Evolutionary conservation across 2,113 vertebrate genomes (phyloP).

Genomic region (Corythoichthys intestinalis): DNA sequence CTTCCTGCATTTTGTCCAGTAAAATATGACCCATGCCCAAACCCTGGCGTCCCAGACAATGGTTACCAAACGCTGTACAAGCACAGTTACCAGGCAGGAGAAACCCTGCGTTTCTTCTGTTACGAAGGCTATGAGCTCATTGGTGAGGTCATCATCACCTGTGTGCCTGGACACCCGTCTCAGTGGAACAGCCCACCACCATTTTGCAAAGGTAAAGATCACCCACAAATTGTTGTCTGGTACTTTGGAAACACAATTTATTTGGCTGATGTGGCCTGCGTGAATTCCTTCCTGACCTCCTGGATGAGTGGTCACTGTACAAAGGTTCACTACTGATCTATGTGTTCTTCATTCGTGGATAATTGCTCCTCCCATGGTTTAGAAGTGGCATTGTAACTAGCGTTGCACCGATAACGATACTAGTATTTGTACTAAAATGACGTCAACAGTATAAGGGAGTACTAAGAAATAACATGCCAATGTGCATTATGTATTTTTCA

Average conservation of each 20-base stretch:
- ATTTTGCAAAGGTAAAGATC: constrained; percentile 83
- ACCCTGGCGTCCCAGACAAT: constrained; percentile 87
- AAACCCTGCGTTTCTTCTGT: constrained; percentile 89
- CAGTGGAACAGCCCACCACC: constrained; percentile 91
- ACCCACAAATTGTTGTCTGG: background rate
- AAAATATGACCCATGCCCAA: constrained; percentile 88
- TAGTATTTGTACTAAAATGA: too few relatives aligned
- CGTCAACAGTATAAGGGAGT: too few relatives aligned
- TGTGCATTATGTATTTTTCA: too few relatives aligned
- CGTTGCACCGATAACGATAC: too few relatives aligned
- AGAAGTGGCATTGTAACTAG: too few relatives aligned
- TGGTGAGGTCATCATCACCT: constrained; percentile 88
- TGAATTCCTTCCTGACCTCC: too few relatives aligned
- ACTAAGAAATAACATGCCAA: too few relatives aligned
- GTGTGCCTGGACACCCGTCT: constrained; percentile 85
- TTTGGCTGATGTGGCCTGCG: too few relatives aligned
- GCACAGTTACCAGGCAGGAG: constrained; percentile 88
- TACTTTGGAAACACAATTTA: background rate
- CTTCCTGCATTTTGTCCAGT: constrained; percentile 64
- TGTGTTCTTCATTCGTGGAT: too few relatives aligned
- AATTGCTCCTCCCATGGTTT: too few relatives aligned
- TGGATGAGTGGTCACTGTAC: too few relatives aligned
- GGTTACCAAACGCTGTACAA: constrained; percentile 91
- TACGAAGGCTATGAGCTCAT: constrained; percentile 91
- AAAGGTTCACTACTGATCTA: too few relatives aligned